Conservation (phyloP, 2,888 invertebrate species). For the Ophonus ardosiacus region DNA sequence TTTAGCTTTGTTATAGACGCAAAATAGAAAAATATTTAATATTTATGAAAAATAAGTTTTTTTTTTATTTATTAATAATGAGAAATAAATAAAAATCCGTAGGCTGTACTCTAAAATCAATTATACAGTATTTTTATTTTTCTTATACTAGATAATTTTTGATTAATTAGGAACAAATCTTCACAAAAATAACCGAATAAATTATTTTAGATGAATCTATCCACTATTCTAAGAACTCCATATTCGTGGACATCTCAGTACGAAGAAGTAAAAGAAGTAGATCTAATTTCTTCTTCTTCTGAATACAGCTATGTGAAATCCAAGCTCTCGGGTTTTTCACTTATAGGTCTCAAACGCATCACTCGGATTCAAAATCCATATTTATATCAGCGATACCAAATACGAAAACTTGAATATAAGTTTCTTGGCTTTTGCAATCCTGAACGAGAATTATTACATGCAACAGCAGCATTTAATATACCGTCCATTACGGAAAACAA, state of each 20-base stretch:
- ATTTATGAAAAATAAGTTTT: too few species aligned
- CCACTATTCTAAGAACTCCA: not conserved
- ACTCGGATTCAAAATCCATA: slow-evolving; percentile 70
- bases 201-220: not conserved
- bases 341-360: slow-evolving; percentile 59
- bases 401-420: slow-evolving; percentile 69
- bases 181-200: too few species aligned
- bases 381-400: slow-evolving; percentile 68
- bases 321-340: not conserved
- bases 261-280: slow-evolving; percentile 43
- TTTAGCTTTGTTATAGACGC: too few species aligned
- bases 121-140: too few species aligned
- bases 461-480: slow-evolving; percentile 68
- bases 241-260: slow-evolving; percentile 22
- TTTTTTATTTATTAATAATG: too few species aligned
- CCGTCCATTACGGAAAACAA: slow-evolving; percentile 70
- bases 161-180: too few species aligned
- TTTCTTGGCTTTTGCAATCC: slow-evolving; percentile 62
- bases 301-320: slow-evolving; percentile 6
- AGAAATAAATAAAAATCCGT: too few species aligned
- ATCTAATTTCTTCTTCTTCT: not conserved
- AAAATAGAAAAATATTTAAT: too few species aligned
- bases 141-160: too few species aligned
- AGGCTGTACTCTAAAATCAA: too few species aligned
- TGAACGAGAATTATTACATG: slow-evolving; percentile 69